Conservation (phyloP, 2,888 invertebrate species). For the Synergus japonicus region DNA sequence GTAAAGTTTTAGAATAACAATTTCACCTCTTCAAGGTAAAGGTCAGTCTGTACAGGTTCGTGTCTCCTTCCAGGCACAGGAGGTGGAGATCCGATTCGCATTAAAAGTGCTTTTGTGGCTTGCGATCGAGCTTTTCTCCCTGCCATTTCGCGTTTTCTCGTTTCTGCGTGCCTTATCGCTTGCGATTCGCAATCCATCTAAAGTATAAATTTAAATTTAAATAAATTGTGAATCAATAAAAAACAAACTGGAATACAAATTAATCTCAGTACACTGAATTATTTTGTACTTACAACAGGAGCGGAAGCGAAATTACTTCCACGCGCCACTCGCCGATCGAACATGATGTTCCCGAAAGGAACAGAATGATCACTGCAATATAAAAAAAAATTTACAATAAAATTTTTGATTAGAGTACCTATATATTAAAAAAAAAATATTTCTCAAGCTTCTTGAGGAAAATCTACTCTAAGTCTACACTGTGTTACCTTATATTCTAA, state of each 20-base stretch:
- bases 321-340: slow-evolving; percentile 90
- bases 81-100: slow-evolving; percentile 85
- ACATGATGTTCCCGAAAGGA: slow-evolving; percentile 91
- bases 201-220: slow-evolving; percentile 3
- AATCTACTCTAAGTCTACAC: background rate
- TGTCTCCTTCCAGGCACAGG: slow-evolving; percentile 90
- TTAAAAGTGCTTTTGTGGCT: slow-evolving; percentile 77
- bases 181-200: slow-evolving; percentile 79
- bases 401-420: background rate
- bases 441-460: background rate
- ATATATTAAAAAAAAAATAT: too few species aligned
- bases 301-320: slow-evolving; percentile 86
- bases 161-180: slow-evolving; percentile 81
- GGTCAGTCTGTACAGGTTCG: slow-evolving; percentile 93
- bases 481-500: too few species aligned
- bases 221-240: background rate
- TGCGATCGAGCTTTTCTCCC: slow-evolving; percentile 84
- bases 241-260: background rate
- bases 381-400: slow-evolving; percentile 46
- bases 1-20: background rate
- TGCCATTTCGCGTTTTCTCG: slow-evolving; percentile 86
- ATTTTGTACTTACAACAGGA: slow-evolving; percentile 67
- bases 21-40: slow-evolving; percentile 89
- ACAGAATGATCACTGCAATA: slow-evolving; percentile 78
- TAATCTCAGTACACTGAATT: too few species aligned